Evolutionary conservation across 2,888 invertebrate species (phyloP).

Genomic region (Bibio marci): DNA sequence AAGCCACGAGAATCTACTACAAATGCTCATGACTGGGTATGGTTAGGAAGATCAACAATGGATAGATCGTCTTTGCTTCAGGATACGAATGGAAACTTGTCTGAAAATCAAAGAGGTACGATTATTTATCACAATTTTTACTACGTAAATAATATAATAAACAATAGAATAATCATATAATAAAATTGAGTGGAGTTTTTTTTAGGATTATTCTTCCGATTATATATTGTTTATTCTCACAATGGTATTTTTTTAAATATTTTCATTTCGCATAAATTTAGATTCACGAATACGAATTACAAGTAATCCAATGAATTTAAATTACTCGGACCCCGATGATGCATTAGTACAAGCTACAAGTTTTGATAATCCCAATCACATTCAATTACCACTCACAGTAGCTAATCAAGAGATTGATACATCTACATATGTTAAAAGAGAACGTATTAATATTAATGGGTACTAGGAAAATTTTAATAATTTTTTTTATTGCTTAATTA

Average conservation of each 20-base stretch:
- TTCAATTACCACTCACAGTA: conserved; percentile 41
- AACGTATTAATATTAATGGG: not conserved
- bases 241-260: too few relatives aligned
- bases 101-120: conserved; percentile 15
- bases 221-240: too few relatives aligned
- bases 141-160: too few relatives aligned
- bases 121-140: too few relatives aligned
- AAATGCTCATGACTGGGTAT: conserved; percentile 91
- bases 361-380: conserved; percentile 58
- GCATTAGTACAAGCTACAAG: conserved; percentile 44
- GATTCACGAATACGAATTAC: conserved; percentile 51
- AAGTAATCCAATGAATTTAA: conserved; percentile 54
- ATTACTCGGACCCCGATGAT: conserved; percentile 50
- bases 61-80: conserved; percentile 30
- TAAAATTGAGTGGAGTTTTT: too few relatives aligned
- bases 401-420: conserved; percentile 35
- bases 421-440: conserved; percentile 55
- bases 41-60: conserved; percentile 71
- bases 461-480: not conserved
- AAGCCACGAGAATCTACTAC: conserved; percentile 63
- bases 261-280: too few relatives aligned
- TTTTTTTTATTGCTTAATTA: conserved; percentile 1
- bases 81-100: conserved; percentile 15
- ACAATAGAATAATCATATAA: too few relatives aligned
- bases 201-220: too few relatives aligned